These are phyloP conservation scores for Nothocercus julius DNA, from an alignment of 2,113 vertebrate genomes.

Conservation along the genomic window DNA sequence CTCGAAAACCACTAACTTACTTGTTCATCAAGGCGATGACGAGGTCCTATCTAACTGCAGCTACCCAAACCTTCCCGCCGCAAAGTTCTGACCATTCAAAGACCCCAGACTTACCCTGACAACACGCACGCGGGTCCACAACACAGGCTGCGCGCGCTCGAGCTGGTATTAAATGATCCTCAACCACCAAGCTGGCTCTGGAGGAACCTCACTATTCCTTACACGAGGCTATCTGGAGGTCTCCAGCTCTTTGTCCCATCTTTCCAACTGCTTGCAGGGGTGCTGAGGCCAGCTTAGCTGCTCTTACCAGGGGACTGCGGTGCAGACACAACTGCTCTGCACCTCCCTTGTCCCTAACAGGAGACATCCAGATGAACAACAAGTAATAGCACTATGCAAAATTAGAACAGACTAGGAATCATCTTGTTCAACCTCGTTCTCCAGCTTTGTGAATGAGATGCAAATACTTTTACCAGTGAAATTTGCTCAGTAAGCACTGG, in stretches of 20 bases:
- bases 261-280: too few species aligned
- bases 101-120: neutral
- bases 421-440: neutral
- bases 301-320: neutral
- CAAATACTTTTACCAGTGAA: neutral
- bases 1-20: neutral
- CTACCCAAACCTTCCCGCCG: neutral
- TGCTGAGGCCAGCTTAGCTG: neutral
- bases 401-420: neutral
- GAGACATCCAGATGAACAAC: neutral
- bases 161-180: neutral
- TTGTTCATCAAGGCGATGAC: neutral
- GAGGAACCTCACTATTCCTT: neutral
- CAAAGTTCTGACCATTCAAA: neutral
- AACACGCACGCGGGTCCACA: neutral
- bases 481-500: neutral
- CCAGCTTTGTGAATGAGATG: neutral
- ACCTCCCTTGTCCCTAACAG: neutral
- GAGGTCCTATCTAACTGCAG: neutral
- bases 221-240: fast-evolving
- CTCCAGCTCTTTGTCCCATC: too few species aligned
- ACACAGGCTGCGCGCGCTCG: neutral
- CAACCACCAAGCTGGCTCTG: neutral
- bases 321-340: neutral
- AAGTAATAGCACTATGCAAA: neutral